Conservation (phyloP, 2,113 vertebrate genomes). For the Equus przewalskii region DNA sequence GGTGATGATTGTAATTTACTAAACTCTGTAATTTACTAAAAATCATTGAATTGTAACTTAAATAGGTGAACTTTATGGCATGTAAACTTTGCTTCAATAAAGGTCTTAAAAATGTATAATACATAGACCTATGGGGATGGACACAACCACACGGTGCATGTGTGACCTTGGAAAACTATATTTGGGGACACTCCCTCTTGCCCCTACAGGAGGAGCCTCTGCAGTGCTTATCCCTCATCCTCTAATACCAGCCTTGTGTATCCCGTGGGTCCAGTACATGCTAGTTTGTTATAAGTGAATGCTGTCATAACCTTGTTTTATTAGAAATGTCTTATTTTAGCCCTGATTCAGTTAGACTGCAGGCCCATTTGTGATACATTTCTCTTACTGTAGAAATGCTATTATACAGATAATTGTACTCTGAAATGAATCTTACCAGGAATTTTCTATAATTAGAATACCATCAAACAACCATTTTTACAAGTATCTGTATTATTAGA, state of each 20-base stretch:
- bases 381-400: background rate
- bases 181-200: background rate
- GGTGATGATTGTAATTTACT: background rate
- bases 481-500: background rate
- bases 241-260: background rate
- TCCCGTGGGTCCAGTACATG: background rate
- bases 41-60: background rate
- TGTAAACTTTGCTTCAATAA: background rate
- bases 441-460: background rate
- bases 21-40: background rate
- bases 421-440: background rate
- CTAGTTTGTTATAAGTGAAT: background rate
- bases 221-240: background rate
- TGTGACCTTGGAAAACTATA: background rate
- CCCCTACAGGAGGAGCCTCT: background rate
- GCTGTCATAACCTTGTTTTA: background rate
- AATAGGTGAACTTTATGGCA: background rate
- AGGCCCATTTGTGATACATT: background rate
- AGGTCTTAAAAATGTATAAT: background rate
- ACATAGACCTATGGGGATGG: background rate
- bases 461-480: background rate
- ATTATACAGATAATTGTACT: background rate
- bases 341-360: background rate
- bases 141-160: background rate
- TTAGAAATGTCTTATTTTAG: background rate